A percentile compares a stretch with the other conserved stretches of the same genome.
These are phyloP conservation scores for Perognathus longimembris DNA, from an alignment of 2,113 vertebrate species.

Conservation along the genomic window DNA sequence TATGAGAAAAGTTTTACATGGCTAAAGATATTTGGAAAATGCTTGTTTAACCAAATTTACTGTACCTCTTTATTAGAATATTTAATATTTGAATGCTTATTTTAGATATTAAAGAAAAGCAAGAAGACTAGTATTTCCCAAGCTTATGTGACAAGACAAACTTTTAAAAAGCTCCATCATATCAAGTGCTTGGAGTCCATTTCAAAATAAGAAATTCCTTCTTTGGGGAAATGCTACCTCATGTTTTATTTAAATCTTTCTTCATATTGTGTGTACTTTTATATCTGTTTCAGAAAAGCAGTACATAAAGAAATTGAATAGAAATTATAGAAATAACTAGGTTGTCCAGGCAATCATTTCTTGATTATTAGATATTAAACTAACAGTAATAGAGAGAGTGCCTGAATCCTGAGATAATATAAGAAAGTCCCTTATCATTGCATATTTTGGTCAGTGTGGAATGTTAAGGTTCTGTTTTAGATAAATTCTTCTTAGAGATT, in stretches of 20 bases:
- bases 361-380: background rate
- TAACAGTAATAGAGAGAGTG: background rate
- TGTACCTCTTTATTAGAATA: background rate
- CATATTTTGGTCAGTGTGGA: background rate
- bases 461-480: background rate
- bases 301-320: background rate
- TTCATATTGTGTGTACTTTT: background rate
- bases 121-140: conserved; percentile 1
- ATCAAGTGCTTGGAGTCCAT: background rate
- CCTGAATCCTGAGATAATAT: conserved; percentile 19
- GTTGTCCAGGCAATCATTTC: background rate
- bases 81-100: conserved; percentile 27
- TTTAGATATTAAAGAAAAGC: background rate
- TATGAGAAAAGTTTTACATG: conserved; percentile 32
- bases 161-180: background rate
- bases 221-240: conserved; percentile 33
- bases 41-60: background rate
- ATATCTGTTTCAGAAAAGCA: background rate
- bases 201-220: conserved; percentile 2
- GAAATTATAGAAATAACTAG: conserved; percentile 38
- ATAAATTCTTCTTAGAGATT: conserved; percentile 22
- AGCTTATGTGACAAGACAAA: conserved; percentile 18
- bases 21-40: conserved; percentile 40
- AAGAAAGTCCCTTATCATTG: background rate
- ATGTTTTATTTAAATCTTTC: conserved; percentile 14